Conservation (phyloP, 2,888 invertebrate species). For the Limnephilus rhombicus region DNA sequence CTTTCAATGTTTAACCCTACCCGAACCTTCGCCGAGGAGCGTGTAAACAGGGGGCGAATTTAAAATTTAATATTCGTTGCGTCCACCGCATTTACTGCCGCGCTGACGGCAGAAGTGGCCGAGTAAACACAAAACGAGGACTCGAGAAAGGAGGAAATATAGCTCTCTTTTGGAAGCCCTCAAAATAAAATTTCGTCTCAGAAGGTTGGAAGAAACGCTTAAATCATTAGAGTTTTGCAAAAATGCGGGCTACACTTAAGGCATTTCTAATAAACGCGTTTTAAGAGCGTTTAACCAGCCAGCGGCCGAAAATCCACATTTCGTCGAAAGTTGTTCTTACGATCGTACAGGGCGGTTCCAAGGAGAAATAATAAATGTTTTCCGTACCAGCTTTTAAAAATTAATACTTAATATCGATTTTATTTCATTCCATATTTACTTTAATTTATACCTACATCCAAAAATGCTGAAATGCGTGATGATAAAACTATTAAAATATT, state of each 20-base stretch:
- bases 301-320: too few relatives aligned
- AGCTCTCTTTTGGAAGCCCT: neutral
- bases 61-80: slow-evolving; percentile 53
- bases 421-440: too few relatives aligned
- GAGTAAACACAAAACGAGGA: slow-evolving; percentile 47
- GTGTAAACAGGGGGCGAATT: slow-evolving; percentile 43
- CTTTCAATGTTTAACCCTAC: neutral
- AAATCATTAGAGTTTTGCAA: neutral
- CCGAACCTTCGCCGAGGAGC: neutral
- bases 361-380: too few relatives aligned
- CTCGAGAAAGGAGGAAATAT: neutral
- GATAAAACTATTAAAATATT: too few relatives aligned
- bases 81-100: slow-evolving; percentile 45
- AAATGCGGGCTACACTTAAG: neutral
- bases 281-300: too few relatives aligned
- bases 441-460: too few relatives aligned
- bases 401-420: too few relatives aligned
- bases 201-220: neutral
- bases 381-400: too few relatives aligned
- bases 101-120: slow-evolving; percentile 49
- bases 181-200: neutral
- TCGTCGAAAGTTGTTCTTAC: too few relatives aligned
- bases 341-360: too few relatives aligned
- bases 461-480: too few relatives aligned
- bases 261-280: too few relatives aligned